Base-by-base conservation (phyloP, 2,113 vertebrate genomes). In the Phasianus colchicus region DNA sequence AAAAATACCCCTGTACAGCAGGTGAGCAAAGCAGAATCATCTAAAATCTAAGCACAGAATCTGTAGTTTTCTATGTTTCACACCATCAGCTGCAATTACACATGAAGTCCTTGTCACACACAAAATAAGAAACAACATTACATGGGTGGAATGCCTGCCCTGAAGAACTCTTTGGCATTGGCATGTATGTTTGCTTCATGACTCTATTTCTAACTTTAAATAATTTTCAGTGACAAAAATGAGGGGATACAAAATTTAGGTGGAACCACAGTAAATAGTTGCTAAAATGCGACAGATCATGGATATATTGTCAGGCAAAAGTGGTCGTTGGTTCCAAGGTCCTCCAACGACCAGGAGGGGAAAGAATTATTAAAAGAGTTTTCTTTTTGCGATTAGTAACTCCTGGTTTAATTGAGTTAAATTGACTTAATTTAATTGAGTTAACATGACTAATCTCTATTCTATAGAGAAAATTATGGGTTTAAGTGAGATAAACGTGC, bases 401-500 rank as follows among this genome's bases (percentile, higher is more conserved):
- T 80, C 86, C 58, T 88, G 60, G 21, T 58, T 93, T 93, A 88
- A 92, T 82, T 92, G 72, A 38, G 38, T 38, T 38, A 38, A 38
- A 38, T 11, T 38, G 38, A 38, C 38, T 38, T 38, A 38, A 38
- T 38, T 38, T 38, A 38, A 38, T 38, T 83, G 38, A 67, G 10
- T 88, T 85, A 82, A 95, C 40, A 58, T 24, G 61, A 79, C 34
- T 32, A 58, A 48, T 27, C 27, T 47, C 52, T 86, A 83, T 36
- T 76, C 81, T 78, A 76, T 0, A 82, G 67, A 34, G 55, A 79
- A 90, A 92, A 95, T 78, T 45, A 89, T 81, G 42, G 38, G n/a
- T 92, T 95, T 92, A 81, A 76, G 45, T 89, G 90, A 95, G 83
- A 91, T 95, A 73, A 96, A 82, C 65, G 84, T 91, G 42, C 25